phyloP scores from a whole-genome alignment of 2,113 vertebrate species.

The Motacilla tschutschensis region DNA sequence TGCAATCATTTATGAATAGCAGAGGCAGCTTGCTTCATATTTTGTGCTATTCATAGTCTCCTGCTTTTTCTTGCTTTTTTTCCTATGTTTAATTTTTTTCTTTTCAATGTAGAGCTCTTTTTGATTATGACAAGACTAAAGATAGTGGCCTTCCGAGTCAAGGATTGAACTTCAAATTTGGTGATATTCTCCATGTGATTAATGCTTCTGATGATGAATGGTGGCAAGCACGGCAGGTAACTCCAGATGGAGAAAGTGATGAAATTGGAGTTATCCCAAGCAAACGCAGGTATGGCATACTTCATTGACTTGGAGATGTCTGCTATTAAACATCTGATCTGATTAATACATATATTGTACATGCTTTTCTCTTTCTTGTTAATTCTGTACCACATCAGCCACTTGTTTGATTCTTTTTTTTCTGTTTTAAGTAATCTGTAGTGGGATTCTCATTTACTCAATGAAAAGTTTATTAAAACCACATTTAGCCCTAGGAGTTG shows the following conservation, averaged over 20 bases:
- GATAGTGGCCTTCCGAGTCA: slow-evolving; percentile 85
- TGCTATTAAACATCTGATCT: background rate
- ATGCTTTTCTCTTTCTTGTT: background rate
- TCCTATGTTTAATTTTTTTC: background rate
- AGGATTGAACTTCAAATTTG: slow-evolving; percentile 83
- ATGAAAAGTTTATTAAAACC: background rate
- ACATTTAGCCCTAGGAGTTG: background rate
- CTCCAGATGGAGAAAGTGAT: slow-evolving; percentile 79
- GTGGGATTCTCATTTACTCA: background rate
- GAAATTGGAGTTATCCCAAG: slow-evolving; percentile 84
- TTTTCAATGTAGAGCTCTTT: slow-evolving; percentile 74
- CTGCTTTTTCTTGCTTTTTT: background rate
- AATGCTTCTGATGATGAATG: slow-evolving; percentile 85
- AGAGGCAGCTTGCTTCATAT: background rate
- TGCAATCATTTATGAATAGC: background rate
- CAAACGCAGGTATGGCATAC: slow-evolving; percentile 75
- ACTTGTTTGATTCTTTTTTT: background rate
- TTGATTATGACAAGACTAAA: slow-evolving; percentile 86
- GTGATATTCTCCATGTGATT: slow-evolving; percentile 83
- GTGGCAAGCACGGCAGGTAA: slow-evolving; percentile 84
- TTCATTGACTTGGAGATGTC: background rate
- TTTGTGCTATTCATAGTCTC: background rate
- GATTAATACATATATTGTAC: background rate
- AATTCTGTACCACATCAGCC: background rate
- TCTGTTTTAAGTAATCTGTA: background rate